Evolutionary conservation across 1,140 invertebrate genomes (phyloP).

Genomic region (Zaprionus kolodkinae): DNA sequence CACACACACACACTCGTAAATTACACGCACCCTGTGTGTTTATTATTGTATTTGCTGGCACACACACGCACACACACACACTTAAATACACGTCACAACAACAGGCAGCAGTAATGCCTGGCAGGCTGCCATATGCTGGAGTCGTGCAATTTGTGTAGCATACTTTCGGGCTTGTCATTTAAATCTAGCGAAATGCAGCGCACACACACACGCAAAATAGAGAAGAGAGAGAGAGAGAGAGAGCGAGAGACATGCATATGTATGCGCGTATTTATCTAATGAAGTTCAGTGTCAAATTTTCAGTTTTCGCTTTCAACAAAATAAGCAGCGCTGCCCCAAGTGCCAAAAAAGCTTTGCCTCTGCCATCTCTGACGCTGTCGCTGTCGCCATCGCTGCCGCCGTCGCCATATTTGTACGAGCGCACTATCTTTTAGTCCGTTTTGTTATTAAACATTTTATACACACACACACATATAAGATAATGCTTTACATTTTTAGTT

Average conservation of each 20-base stretch:
- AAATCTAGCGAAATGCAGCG: constrained; percentile 38
- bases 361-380: neutral
- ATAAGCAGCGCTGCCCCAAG: constrained; percentile 14
- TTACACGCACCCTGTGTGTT: constrained; percentile 15
- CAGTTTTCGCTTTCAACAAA: constrained; percentile 60
- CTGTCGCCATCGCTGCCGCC: neutral
- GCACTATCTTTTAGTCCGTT: constrained; percentile 19
- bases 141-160: constrained; percentile 51
- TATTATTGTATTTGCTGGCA: constrained; percentile 22
- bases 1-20: constrained; percentile 1
- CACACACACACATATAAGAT: neutral
- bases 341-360: constrained; percentile 35
- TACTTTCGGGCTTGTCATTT: constrained; percentile 46
- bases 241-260: constrained; percentile 6
- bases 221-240: no score
- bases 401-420: constrained; percentile 44
- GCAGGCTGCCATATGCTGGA: constrained; percentile 63
- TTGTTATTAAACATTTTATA: neutral
- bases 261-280: constrained; percentile 30
- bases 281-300: constrained; percentile 81
- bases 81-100: constrained; percentile 33
- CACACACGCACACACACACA: constrained; percentile 23
- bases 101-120: neutral
- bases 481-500: constrained; percentile 35
- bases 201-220: constrained; percentile 6